phyloP scores from a whole-genome alignment of 2,113 vertebrate genomes.

The Otocyon megalotis region DNA sequence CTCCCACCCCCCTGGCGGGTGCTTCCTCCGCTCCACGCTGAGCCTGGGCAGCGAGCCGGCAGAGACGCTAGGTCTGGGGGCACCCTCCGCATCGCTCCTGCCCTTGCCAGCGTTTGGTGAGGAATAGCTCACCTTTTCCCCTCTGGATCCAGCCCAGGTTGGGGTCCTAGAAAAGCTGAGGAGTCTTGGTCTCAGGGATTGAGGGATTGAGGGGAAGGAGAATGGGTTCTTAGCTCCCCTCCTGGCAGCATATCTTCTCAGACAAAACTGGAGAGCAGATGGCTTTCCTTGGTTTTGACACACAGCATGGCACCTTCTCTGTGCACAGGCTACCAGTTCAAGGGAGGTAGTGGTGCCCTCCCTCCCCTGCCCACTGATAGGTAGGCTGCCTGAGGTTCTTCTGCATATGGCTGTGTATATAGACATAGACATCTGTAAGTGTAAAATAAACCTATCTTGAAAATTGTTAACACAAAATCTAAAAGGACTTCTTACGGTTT shows the following conservation, averaged over 20 bases:
- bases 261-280: neutral
- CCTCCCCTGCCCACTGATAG: neutral
- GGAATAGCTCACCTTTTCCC: neutral
- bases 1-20: rapidly evolving
- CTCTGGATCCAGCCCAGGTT: neutral
- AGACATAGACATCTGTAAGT: slow-evolving; percentile 51
- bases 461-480: slow-evolving; percentile 54
- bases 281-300: neutral
- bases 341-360: neutral
- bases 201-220: neutral
- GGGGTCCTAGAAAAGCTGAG: neutral
- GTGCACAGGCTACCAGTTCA: neutral
- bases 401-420: slow-evolving; percentile 31
- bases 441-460: slow-evolving; percentile 79
- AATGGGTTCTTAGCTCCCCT: rapidly evolving
- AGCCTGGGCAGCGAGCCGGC: neutral
- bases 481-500: slow-evolving; percentile 61
- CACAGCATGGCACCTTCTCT: neutral
- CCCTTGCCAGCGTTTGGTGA: neutral
- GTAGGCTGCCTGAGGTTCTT: neutral
- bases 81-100: neutral
- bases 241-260: neutral
- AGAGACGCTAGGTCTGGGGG: neutral
- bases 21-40: neutral
- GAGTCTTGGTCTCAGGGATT: neutral